Evolutionary conservation across 30 jellyfish, hydroid and myxozoan genomes (phyloP).

Genomic region (Aurelia sp.): DNA sequence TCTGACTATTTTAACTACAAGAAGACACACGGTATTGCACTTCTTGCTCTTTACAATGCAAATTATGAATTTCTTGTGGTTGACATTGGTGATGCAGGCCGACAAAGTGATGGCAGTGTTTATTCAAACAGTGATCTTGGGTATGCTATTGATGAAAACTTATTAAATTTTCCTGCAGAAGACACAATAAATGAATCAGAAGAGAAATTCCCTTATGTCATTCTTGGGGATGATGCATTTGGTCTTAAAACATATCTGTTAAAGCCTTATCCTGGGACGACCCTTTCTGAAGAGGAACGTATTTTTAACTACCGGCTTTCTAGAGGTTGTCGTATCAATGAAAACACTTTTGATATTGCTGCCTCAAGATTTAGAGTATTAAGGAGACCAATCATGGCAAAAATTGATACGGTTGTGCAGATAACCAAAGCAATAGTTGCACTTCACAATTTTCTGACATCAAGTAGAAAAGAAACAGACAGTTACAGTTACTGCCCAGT

Average conservation of each 20-base stretch:
- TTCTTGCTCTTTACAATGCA: conserved; percentile 41
- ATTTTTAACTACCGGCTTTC: conserved; percentile 40
- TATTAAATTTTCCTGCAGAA: not conserved
- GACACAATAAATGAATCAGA: conserved; percentile 10
- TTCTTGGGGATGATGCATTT: conserved; percentile 26
- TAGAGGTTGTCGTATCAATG: conserved; percentile 24
- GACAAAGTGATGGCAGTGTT: conserved; percentile 64
- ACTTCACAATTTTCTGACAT: conserved; percentile 28
- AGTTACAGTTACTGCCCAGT: conserved; percentile 24
- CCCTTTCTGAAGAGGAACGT: conserved; percentile 14
- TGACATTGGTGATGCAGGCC: conserved; percentile 58
- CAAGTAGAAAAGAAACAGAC: conserved; percentile 21
- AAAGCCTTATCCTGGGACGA: conserved; percentile 55
- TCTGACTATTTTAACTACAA: conserved; percentile 43
- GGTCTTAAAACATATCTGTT: conserved; percentile 59
- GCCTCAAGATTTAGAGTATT: conserved; percentile 37
- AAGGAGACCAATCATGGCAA: not conserved
- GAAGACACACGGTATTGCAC: conserved; percentile 65
- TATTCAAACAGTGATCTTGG: conserved; percentile 44
- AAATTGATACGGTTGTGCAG: not conserved
- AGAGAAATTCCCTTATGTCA: conserved; percentile 8
- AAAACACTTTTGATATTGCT: conserved; percentile 38
- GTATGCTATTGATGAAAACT: conserved; percentile 30
- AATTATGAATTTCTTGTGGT: conserved; percentile 25
- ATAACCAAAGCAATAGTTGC: conserved; percentile 9